A percentile compares a stretch with the other conserved stretches of the same genome.
Conservation (phyloP, 2,113 vertebrate species). For the Arothron firmamentum region DNA sequence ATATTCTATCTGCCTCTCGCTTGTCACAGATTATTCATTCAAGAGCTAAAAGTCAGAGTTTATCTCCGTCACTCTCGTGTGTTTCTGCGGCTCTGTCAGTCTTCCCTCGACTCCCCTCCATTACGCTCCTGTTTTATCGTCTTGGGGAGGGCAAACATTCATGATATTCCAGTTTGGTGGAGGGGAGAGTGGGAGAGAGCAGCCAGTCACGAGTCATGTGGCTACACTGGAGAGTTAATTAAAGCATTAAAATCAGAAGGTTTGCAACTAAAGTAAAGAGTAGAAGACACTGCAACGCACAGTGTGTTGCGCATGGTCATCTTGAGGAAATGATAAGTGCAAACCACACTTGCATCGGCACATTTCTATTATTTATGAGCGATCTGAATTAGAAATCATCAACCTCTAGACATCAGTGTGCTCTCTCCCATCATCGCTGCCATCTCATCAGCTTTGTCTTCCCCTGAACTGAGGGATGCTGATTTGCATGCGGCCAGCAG, state of each 20-base stretch:
- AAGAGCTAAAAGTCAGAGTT: constrained; percentile 49
- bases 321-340: not conserved
- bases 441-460: constrained; percentile 36
- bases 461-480: constrained; percentile 14
- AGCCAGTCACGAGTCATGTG: constrained; percentile 52
- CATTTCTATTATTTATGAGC: constrained; percentile 34
- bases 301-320: not conserved
- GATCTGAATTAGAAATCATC: constrained; percentile 17
- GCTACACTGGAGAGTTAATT: constrained; percentile 12
- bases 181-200: constrained; percentile 43
- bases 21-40: constrained; percentile 36
- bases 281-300: not conserved
- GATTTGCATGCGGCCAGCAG: constrained; percentile 64
- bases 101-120: constrained; percentile 18
- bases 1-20: constrained; percentile 14
- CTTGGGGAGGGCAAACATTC: constrained; percentile 1
- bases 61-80: constrained; percentile 28
- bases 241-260: constrained; percentile 1
- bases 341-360: constrained; percentile 1
- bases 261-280: not conserved
- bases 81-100: constrained; percentile 22
- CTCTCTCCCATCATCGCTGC: constrained; percentile 29
- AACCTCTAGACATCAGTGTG: constrained; percentile 12
- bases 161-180: constrained; percentile 42
- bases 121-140: constrained; percentile 24